Base-by-base conservation (phyloP, 2,113 vertebrate genomes). In the Embiotoca jacksoni region DNA sequence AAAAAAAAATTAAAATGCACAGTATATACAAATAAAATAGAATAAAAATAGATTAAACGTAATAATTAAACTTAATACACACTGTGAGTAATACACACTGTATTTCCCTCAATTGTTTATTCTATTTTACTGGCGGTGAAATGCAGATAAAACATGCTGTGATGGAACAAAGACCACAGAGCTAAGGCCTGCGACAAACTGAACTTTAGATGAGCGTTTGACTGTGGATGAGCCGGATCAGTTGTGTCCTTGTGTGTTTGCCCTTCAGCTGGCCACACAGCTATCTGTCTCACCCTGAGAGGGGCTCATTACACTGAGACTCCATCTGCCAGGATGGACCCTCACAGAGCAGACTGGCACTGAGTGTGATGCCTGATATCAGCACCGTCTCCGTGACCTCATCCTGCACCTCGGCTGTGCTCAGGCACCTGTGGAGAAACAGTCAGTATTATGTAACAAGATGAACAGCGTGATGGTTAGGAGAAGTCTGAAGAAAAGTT, bases 321-420 rank as follows among this genome's bases (percentile, higher is more conserved):
- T 73, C 90, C 87, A 93, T 92, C 91, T 93, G 92, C 75, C 71
- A 61, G 47, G 53, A 39, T 9, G 58, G 64, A 71, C 50, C 55
- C 87, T 72, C 16, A 32, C 82, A 37, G 85, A 32, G 88, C 55
- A 41, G 41, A 66, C 72, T 66, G 75, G 47, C 60, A 56, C 77
- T 62, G 66, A 53, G 60, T 50, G 60, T 71, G 37, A 65, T 35
- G n/a, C 63, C 54, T 77, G 78, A 72, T 72, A 59, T 53, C 63
- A 30, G 4, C 10, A 9, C 41, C 1, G 14, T 35, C 3, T 44
- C 63, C 5, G 13, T 41, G 23, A 2, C 39, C 8, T 63, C 44
- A 33, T 4, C 13, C 41, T 44, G 41, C 13, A 44, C 10, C 41
- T 44, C 13, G 13, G 37, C 36, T 35, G 7, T 15, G 3, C 63